Conservation (phyloP, 2,113 vertebrate genomes). For the Pleuronectes platessa region DNA sequence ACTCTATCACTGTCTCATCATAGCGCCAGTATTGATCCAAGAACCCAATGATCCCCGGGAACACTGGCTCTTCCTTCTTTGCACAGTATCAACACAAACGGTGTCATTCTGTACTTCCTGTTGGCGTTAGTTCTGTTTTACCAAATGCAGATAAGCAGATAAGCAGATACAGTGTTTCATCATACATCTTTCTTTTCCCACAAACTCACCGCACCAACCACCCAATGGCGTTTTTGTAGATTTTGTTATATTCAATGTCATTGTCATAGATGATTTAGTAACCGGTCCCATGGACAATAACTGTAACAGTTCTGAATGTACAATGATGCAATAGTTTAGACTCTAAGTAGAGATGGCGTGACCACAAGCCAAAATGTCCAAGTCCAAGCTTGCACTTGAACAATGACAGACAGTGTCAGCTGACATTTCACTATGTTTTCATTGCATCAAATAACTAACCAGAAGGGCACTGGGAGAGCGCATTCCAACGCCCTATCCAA, state of each 20-base stretch:
- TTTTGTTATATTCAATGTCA: neutral
- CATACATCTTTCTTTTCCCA: neutral
- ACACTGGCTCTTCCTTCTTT: slow-evolving; percentile 58
- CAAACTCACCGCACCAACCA: neutral
- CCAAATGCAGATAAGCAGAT: slow-evolving; percentile 45
- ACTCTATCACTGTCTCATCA: slow-evolving; percentile 78
- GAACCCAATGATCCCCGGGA: slow-evolving; percentile 63
- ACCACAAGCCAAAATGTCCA: too few relatives aligned
- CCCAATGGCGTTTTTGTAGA: neutral
- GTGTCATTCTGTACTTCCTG: slow-evolving; percentile 19
- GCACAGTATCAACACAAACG: slow-evolving; percentile 53
- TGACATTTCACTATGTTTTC: too few relatives aligned
- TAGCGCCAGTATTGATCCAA: slow-evolving; percentile 68
- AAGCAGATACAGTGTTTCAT: slow-evolving; percentile 32
- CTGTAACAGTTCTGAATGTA: neutral
- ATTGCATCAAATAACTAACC: neutral
- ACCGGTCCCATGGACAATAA: neutral
- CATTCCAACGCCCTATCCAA: too few relatives aligned
- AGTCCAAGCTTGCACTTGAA: too few relatives aligned
- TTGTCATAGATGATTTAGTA: neutral
- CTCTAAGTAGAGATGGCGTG: neutral
- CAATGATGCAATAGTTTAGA: neutral
- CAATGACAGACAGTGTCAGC: neutral
- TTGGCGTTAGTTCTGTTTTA: slow-evolving; percentile 19
- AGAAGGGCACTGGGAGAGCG: too few relatives aligned